phyloP scores from a whole-genome alignment of 53 echinoderm and acorn worm species.

The Stichopus horrens region DNA sequence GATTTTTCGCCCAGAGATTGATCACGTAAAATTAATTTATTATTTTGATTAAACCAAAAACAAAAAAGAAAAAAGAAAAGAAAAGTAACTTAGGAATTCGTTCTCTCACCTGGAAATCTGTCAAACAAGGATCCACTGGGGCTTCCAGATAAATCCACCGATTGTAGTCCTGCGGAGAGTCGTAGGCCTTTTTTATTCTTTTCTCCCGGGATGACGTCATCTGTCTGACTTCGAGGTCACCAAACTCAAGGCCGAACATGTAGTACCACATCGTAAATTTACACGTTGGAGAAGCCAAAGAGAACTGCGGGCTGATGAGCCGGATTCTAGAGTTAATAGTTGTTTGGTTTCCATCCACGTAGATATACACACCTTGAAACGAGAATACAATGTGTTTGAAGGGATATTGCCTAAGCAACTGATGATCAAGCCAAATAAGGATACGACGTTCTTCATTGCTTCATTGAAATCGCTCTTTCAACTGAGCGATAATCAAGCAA shows the following conservation, averaged over 20 bases:
- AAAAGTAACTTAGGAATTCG: neutral
- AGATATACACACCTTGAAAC: slow-evolving; percentile 68
- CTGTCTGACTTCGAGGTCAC: slow-evolving; percentile 68
- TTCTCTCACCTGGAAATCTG: slow-evolving; percentile 65
- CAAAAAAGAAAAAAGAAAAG: no score
- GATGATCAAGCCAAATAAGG: no score
- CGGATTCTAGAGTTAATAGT: slow-evolving; percentile 58
- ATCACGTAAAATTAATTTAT: no score
- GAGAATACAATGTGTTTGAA: neutral
- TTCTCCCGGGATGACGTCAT: slow-evolving; percentile 53
- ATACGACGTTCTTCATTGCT: no score
- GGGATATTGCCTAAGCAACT: no score
- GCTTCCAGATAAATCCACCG: slow-evolving; percentile 65
- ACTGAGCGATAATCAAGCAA: no score
- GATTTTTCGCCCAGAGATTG: no score
- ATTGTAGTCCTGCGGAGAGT: slow-evolving; percentile 61
- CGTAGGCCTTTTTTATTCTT: slow-evolving; percentile 54
- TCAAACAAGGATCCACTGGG: slow-evolving; percentile 57
- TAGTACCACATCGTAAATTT: slow-evolving; percentile 77
- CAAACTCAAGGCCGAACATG: slow-evolving; percentile 80
- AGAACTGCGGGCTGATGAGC: slow-evolving; percentile 65
- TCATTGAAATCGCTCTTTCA: no score
- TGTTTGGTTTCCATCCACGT: slow-evolving; percentile 70
- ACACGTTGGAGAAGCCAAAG: slow-evolving; percentile 59
- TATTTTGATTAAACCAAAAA: no score